Evolutionary conservation across 2,888 invertebrate genomes (phyloP), one percentile per base, ranked within the genome.

Genomic region (Cosmia pyralina): DNA sequence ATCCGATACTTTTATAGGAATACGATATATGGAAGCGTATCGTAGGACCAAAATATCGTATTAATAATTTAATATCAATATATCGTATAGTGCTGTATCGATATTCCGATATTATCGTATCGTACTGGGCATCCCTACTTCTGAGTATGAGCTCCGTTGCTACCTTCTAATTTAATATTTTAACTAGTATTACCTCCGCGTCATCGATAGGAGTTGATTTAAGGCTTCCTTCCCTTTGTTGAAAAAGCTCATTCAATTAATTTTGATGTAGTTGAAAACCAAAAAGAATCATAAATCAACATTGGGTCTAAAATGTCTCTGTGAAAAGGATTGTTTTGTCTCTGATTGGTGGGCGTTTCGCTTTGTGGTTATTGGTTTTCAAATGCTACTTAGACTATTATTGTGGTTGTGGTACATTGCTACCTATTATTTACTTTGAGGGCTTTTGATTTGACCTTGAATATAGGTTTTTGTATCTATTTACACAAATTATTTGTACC

Each of bases 341-440:
- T 38, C 72, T 73, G 73, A 74, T 78, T 82, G 82, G 85, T 79
- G 73, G 75, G 73, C 75, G 79, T 79, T 41, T 53, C 44, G 50
- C 41, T 55, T 53, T 72, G 75, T 22, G 83, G 83, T 85, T 72
- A 82, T 82, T 72, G 76, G 79, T 66, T 72, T 73, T 58, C 53
- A 73, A 75, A 71, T 67, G 75, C 66, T 70, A 50, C 44, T 57
- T 77, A 34, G 68, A 68, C 58, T 82, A 46, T 72, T 63, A 57
- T 68, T 72, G 69, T 69, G 70, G 66, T 70, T 64, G 19, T 38
- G 15, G 48, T 57, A 8, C 11, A 48, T 10, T 52, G 52, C 41
- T 72, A 55, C n/a, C 38, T 64, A 64, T 44, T 65, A 64, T 64
- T 69, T 58, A 63, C 46, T 83, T 83, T 57, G 64, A 59, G 46